A percentile compares a stretch with the other conserved stretches of the same genome.
Conservation (phyloP, 2,888 invertebrate genomes). For the Biston betularia region DNA sequence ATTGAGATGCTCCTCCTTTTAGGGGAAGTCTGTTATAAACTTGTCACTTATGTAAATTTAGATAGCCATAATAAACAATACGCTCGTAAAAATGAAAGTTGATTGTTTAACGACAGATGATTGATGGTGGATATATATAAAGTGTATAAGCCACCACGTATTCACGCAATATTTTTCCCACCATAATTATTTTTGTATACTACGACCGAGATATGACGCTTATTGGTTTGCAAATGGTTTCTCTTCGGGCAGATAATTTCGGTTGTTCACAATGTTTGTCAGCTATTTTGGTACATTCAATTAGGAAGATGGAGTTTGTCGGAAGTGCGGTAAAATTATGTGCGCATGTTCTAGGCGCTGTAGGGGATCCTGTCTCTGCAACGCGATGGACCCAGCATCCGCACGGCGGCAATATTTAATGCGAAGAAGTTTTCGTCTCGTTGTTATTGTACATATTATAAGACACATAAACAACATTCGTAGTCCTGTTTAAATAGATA, state of each 20-base stretch:
- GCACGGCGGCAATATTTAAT: no score
- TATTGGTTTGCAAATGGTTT: conserved; percentile 21
- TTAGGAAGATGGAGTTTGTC: no score
- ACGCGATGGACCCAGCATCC: no score
- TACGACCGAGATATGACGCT: conserved; percentile 34
- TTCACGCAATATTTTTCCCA: conserved; percentile 60
- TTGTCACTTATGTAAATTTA: conserved; percentile 53
- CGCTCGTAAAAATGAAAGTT: conserved; percentile 68
- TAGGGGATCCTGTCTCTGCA: no score
- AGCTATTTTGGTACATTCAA: background rate
- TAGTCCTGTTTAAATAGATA: no score
- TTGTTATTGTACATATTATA: no score
- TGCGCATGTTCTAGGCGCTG: no score
- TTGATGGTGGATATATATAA: conserved; percentile 62
- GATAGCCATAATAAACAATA: conserved; percentile 52
- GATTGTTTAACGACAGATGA: conserved; percentile 72
- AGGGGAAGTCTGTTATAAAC: conserved; percentile 45
- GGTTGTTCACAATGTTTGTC: background rate
- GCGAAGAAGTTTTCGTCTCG: no score
- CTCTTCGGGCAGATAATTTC: conserved; percentile 30
- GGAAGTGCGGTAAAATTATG: no score
- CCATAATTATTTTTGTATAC: conserved; percentile 42
- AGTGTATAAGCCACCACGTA: conserved; percentile 62
- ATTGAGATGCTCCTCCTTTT: conserved; percentile 44
- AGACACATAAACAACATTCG: no score